Evolutionary conservation across 2,797 vertebrate genomes (phyloP), one percentile per base, ranked within the genome.

Genomic region (Trichosurus vulpecula): DNA sequence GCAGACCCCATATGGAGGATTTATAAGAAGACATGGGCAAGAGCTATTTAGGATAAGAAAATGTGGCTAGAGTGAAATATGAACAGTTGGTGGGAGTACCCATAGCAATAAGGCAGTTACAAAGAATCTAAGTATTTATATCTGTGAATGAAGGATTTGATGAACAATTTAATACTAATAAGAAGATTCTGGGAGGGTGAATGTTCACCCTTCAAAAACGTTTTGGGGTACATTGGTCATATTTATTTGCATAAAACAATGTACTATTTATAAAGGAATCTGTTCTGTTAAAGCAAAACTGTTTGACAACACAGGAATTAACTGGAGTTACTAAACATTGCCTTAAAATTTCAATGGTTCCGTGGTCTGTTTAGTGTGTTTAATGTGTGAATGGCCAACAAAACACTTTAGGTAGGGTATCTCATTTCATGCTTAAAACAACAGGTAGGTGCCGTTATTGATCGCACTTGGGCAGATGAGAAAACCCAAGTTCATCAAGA

Each of bases 221-320:
- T 16, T 92, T 94, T 94, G 30, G 90, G 12, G 52, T 52, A 41
- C 95, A 92, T 56, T 54, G 54, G 81, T 96, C 93, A 90, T 13
- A 66, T 66, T 90, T 95, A 91, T 51, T 87, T 94, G 51, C 47
- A 58, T 57, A 96, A 94, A 96, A 54, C 22, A 56, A 41, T 2
- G n/a, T 74, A 3, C 16, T 74, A 74, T 74, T 74, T 74, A 74
- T 41, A 74, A 74, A 25, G 6, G 66, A 74, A 41, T 41, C n/a
- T 74, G 66, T 41, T 74, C 66, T 41, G n/a, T 41, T 74, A 41
- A 74, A 74, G n/a, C 35, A 74, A 74, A 41, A 41, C 66, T 74
- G 66, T 74, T 41, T 74, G 16, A 41, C n/a, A 74, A 74, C 66
- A 74, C 2, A 41, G n/a, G 41, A 74, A 74, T 74, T 74, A 74